Evolutionary conservation across 1,140 invertebrate genomes (phyloP).

Genomic region (Tetragonula clypearis): DNA sequence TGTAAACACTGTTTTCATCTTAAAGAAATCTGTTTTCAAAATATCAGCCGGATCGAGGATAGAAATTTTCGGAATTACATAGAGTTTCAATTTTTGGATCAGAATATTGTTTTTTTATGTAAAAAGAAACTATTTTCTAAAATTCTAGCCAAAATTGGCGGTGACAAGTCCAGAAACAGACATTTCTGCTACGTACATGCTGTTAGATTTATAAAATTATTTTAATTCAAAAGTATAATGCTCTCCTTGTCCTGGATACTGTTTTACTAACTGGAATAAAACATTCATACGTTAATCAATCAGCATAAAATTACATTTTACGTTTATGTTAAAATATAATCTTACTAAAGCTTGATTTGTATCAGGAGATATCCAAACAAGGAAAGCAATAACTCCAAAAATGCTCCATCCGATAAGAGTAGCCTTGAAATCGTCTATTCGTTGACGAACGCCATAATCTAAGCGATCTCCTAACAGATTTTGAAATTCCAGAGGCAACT

Average conservation of each 20-base stretch:
- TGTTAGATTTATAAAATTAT: slow-evolving; percentile 1
- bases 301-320: neutral
- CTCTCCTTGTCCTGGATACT: slow-evolving; percentile 27
- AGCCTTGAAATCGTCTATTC: fast-evolving
- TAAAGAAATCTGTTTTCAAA: too few species aligned
- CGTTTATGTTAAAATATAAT: neutral
- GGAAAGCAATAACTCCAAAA: fast-evolving
- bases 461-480: slow-evolving; percentile 30
- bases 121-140: too few species aligned
- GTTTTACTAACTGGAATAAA: slow-evolving; percentile 49
- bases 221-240: slow-evolving; percentile 62
- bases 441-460: neutral
- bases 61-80: too few species aligned
- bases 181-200: neutral
- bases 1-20: too few species aligned
- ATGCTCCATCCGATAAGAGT: fast-evolving
- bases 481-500: slow-evolving; percentile 7
- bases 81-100: too few species aligned
- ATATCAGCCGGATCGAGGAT: too few species aligned
- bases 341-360: neutral
- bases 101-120: too few species aligned
- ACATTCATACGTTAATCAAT: neutral
- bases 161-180: too few species aligned
- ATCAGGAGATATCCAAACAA: neutral
- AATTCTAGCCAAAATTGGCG: too few species aligned